Conservation (phyloP, 2,113 vertebrate genomes). For the Nycticryphes semicollaris region DNA sequence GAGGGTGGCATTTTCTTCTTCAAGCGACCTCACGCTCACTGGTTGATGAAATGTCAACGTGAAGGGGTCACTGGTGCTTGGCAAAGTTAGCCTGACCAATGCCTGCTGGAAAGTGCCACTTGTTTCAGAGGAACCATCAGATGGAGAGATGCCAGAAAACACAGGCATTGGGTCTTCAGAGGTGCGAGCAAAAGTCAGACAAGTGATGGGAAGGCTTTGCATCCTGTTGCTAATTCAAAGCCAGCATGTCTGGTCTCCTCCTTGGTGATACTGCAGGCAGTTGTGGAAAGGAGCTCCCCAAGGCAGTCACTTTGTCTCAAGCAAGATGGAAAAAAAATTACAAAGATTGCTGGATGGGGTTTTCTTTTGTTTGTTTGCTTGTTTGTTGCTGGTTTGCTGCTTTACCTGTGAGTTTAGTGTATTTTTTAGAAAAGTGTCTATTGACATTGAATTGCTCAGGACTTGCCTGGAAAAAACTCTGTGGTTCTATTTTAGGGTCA, state of each 20-base stretch:
- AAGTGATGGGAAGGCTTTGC: not conserved
- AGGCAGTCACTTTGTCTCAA: not conserved
- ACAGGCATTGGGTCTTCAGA: not conserved
- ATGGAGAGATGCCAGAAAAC: not conserved
- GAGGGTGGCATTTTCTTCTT: not conserved
- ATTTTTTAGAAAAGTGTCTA: not conserved
- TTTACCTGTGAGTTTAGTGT: not conserved
- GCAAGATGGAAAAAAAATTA: not conserved
- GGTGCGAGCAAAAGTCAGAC: not conserved
- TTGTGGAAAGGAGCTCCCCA: not conserved
- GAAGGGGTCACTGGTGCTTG: not conserved
- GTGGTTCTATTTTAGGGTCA: not conserved
- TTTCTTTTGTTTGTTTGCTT: not conserved
- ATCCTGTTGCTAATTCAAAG: not conserved
- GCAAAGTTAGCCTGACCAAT: not conserved
- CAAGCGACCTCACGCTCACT: rapidly evolving
- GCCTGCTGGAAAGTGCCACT: not conserved
- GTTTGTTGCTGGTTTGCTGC: not conserved
- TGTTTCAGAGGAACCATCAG: not conserved
- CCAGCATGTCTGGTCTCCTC: not conserved
- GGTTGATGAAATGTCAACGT: rapidly evolving
- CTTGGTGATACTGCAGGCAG: not conserved
- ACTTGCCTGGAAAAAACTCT: not conserved
- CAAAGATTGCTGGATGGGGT: rapidly evolving
- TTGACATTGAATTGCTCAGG: not conserved